Evolutionary conservation across 2,113 vertebrate species (phyloP).

Genomic region (Erythrolamprus reginae): DNA sequence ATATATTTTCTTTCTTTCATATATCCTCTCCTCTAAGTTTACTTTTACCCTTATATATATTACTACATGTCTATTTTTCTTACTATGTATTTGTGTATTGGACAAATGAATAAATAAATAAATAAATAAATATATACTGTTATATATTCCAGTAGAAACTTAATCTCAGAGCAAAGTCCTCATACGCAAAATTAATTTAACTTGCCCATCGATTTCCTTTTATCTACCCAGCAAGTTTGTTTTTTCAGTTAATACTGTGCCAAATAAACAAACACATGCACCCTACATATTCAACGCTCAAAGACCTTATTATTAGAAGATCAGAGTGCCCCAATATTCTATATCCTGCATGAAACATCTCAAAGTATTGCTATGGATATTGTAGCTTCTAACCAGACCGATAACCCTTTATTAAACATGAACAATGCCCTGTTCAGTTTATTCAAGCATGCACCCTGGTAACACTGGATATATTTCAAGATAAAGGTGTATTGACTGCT

Average conservation of each 20-base stretch:
- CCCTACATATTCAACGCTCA: not conserved
- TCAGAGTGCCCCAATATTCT: not conserved
- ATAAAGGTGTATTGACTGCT: not conserved
- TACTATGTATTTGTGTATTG: no score
- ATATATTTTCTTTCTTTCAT: no score
- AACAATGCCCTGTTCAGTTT: not conserved
- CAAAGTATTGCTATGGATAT: not conserved
- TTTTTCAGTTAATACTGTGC: not conserved
- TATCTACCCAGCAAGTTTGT: not conserved
- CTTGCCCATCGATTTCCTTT: not conserved
- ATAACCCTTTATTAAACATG: not conserved
- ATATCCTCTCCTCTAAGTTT: no score
- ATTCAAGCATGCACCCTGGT: not conserved
- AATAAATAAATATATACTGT: not conserved
- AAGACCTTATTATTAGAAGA: not conserved
- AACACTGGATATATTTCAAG: not conserved
- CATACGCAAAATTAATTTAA: not conserved
- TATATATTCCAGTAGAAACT: not conserved
- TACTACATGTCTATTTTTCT: no score
- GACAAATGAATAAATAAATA: no score
- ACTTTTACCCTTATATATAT: no score
- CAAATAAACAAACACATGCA: not conserved
- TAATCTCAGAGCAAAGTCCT: not conserved
- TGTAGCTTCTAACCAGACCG: not conserved
- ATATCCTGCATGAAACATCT: not conserved